Evolutionary conservation across 2,113 vertebrate genomes (phyloP).

Genomic region (Suricata suricatta): DNA sequence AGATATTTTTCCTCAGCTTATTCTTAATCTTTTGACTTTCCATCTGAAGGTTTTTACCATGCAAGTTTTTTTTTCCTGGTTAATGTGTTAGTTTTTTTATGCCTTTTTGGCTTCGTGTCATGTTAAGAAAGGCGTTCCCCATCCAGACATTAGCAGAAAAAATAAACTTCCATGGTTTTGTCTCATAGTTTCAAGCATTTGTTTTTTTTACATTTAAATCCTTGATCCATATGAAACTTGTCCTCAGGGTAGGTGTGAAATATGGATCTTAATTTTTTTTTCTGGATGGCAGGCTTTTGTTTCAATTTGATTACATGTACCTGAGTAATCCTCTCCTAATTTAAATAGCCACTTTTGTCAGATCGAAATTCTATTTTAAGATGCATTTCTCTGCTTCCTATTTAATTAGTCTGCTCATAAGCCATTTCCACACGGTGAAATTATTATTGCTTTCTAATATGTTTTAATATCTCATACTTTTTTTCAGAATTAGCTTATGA

Average conservation of each 20-base stretch:
- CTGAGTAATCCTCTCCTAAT: neutral
- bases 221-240: neutral
- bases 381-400: neutral
- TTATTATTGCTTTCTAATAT: constrained; percentile 11
- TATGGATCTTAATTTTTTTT: neutral
- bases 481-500: constrained; percentile 10
- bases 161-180: neutral
- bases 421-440: neutral
- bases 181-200: neutral
- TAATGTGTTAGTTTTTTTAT: neutral
- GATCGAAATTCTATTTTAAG: constrained; percentile 35
- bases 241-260: neutral
- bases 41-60: neutral
- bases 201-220: neutral
- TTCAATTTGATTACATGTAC: neutral
- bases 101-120: neutral
- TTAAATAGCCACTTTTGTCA: constrained; percentile 24
- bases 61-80: neutral
- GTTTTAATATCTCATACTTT: neutral
- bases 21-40: neutral
- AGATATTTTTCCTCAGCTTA: neutral
- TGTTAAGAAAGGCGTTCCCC: neutral
- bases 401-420: neutral
- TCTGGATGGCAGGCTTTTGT: neutral
- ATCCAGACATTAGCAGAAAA: neutral